phyloP scores from a whole-genome alignment of 1,140 invertebrate genomes.

The Pissodes strobi region DNA sequence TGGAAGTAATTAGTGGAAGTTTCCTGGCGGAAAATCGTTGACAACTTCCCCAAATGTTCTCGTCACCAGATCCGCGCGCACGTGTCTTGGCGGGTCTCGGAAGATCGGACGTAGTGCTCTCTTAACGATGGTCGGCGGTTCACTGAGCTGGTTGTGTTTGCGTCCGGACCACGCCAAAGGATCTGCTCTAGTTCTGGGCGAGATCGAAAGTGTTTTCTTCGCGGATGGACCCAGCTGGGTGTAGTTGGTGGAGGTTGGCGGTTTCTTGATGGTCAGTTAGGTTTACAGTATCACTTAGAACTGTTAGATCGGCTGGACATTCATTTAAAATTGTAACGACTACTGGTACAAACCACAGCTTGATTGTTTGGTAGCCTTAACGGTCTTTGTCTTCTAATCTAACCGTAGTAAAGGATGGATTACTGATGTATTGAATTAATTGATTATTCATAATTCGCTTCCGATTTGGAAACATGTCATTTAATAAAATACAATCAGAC shows the following conservation, averaged over 20 bases:
- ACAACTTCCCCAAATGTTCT: no score
- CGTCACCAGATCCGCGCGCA: constrained; percentile 31
- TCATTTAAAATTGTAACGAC: neutral
- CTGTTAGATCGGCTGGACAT: constrained; percentile 21
- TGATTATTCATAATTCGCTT: no score
- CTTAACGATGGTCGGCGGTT: constrained; percentile 34
- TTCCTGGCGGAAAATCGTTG: no score
- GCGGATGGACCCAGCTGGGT: constrained; percentile 34
- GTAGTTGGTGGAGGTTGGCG: constrained; percentile 34
- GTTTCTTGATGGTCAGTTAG: constrained; percentile 32
- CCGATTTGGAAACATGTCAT: no score
- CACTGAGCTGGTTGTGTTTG: constrained; percentile 29
- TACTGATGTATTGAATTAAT: no score
- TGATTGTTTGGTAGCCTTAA: no score
- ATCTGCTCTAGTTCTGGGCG: constrained; percentile 39
- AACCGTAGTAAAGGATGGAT: no score
- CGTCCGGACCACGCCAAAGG: constrained; percentile 33
- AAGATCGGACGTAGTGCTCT: constrained; percentile 31
- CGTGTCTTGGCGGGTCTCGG: constrained; percentile 20
- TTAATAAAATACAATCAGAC: no score
- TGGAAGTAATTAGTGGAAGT: no score
- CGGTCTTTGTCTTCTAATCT: no score
- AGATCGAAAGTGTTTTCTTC: constrained; percentile 40
- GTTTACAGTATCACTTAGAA: constrained; percentile 30
- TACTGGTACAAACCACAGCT: no score